A percentile compares a stretch with the other conserved stretches of the same genome.
These are phyloP conservation scores for Otus sunia DNA, from an alignment of 2,113 vertebrate species.

Conservation along the genomic window DNA sequence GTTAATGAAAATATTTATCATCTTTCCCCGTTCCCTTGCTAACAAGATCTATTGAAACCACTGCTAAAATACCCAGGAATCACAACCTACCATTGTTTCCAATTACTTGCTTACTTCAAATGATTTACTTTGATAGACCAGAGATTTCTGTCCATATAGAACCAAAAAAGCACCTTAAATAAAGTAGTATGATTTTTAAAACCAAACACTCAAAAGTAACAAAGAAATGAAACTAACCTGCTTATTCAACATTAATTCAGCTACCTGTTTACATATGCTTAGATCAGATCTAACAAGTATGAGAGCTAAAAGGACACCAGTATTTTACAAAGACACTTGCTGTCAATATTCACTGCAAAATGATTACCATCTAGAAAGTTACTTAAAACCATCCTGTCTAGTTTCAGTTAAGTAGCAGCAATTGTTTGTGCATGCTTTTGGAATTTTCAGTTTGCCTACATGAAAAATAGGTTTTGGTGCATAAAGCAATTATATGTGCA, in stretches of 20 bases:
- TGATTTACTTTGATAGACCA: not conserved
- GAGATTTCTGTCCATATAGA: not conserved
- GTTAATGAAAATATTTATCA: not conserved
- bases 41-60: not conserved
- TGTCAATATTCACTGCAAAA: not conserved
- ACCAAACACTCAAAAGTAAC: not conserved
- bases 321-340: not conserved
- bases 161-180: not conserved
- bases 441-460: not conserved
- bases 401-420: not conserved
- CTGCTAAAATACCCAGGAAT: not conserved
- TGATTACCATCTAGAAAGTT: not conserved
- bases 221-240: not conserved
- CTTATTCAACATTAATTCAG: not conserved
- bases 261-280: not conserved
- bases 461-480: not conserved
- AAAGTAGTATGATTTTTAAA: not conserved
- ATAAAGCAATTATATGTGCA: not conserved
- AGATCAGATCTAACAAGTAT: not conserved
- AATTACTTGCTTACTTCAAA: not conserved
- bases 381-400: not conserved
- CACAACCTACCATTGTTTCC: not conserved
- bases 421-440: not conserved
- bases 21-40: not conserved
- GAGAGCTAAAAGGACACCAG: not conserved